Evolutionary conservation across 1,140 invertebrate genomes (phyloP).

Genomic region (Pachypeltis micranthus): DNA sequence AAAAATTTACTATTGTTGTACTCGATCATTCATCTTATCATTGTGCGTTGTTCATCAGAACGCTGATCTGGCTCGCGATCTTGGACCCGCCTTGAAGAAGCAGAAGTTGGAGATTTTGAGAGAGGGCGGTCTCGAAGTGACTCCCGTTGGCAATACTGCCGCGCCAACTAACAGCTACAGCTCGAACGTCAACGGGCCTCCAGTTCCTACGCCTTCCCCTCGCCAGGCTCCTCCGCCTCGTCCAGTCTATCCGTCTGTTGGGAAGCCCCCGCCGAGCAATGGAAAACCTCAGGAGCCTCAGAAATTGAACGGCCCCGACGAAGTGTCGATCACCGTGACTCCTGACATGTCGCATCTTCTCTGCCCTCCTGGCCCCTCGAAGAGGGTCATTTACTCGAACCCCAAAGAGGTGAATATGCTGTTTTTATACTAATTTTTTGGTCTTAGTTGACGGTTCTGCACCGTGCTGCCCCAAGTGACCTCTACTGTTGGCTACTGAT

Average conservation of each 20-base stretch:
- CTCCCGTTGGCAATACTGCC: conserved; percentile 37
- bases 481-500: too few species aligned
- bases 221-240: not conserved
- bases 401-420: conserved; percentile 49
- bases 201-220: conserved; percentile 23
- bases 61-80: not conserved
- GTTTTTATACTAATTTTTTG: conserved; percentile 17
- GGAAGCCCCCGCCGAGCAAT: not conserved
- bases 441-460: too few species aligned
- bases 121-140: conserved; percentile 58
- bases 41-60: too few species aligned
- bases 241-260: not conserved
- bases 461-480: too few species aligned
- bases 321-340: conserved; percentile 41
- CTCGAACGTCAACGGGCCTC: conserved; percentile 16
- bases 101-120: conserved; percentile 59
- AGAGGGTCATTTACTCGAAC: conserved; percentile 47
- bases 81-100: conserved; percentile 43
- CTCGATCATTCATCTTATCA: too few species aligned
- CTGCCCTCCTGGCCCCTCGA: conserved; percentile 29
- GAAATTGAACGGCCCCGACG: conserved; percentile 16
- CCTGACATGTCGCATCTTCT: conserved; percentile 41
- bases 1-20: too few species aligned
- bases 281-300: conserved; percentile 1
- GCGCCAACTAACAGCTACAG: not conserved